A percentile compares a stretch with the other conserved stretches of the same genome.
phyloP scores from a whole-genome alignment of 2,797 vertebrate species.

The Dallia pectoralis region DNA sequence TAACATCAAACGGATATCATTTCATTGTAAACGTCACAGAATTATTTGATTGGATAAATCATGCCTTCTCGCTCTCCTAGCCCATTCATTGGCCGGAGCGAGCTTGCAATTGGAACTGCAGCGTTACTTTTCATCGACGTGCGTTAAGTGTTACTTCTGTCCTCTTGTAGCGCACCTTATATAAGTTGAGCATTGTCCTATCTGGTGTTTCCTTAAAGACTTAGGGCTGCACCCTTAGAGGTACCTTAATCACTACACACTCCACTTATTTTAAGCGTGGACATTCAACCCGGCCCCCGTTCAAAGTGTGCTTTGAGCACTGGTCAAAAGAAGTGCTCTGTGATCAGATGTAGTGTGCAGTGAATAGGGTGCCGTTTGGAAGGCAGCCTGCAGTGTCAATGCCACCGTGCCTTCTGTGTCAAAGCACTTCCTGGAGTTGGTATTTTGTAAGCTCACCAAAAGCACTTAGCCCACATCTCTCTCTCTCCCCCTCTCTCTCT shows the following conservation, averaged over 20 bases:
- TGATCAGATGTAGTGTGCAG: background rate
- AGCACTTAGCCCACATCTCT: conserved; percentile 75
- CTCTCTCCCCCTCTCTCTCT: conserved; percentile 25
- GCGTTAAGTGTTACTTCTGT: conserved; percentile 62
- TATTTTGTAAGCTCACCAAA: conserved; percentile 82
- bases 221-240: background rate
- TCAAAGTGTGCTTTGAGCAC: background rate
- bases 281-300: background rate
- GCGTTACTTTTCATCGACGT: conserved; percentile 54
- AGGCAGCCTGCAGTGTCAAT: conserved; percentile 64
- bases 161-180: conserved; percentile 70
- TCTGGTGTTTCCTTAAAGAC: conserved; percentile 55
- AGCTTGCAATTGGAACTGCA: conserved; percentile 61
- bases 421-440: conserved; percentile 77
- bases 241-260: background rate
- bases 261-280: background rate
- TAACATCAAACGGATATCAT: background rate
- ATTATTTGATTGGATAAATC: conserved; percentile 12
- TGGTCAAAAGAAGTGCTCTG: background rate
- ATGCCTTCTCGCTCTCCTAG: conserved; percentile 32
- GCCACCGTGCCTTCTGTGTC: conserved; percentile 84
- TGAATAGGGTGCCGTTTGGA: background rate
- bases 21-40: background rate
- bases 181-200: conserved; percentile 57
- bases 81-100: conserved; percentile 55